Percentiles rank a stretch among this genome's conserved stretches.
Conservation (phyloP, 2,797 vertebrate species). For the Peromyscus eremicus region DNA sequence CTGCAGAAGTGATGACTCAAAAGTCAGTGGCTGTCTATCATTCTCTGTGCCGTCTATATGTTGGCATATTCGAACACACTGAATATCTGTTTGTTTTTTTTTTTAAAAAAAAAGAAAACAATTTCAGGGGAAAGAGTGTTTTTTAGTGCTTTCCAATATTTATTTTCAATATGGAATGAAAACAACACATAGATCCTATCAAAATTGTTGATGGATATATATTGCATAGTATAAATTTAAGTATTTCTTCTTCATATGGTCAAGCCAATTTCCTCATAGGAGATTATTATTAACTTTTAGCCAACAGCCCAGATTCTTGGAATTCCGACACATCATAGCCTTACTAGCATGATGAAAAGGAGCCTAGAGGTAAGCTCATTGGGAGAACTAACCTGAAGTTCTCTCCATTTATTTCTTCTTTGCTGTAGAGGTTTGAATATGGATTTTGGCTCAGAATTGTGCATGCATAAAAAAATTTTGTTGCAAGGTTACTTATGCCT, state of each 20-base stretch:
- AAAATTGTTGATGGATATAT: not conserved
- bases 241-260: not conserved
- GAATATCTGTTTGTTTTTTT: not conserved
- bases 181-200: slow-evolving; percentile 33
- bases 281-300: not conserved
- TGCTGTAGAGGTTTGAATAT: not conserved
- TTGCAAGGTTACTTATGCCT: not conserved
- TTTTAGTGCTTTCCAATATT: not conserved
- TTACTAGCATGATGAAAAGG: not conserved
- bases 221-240: not conserved
- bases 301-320: not conserved
- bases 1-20: not conserved
- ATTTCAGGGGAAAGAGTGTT: not conserved
- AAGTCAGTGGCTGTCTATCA: slow-evolving; percentile 28
- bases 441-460: not conserved
- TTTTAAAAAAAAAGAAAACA: no score
- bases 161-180: slow-evolving; percentile 57
- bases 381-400: not conserved
- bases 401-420: not conserved
- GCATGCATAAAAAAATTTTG: not conserved
- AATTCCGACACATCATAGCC: not conserved
- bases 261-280: slow-evolving; percentile 9
- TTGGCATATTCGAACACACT: not conserved
- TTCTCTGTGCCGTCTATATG: not conserved
- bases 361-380: not conserved